Percentiles rank a stretch among this genome's conserved stretches.
These are phyloP conservation scores for Tamias sibiricus DNA, from an alignment of 2,113 vertebrate genomes.

Conservation along the genomic window DNA sequence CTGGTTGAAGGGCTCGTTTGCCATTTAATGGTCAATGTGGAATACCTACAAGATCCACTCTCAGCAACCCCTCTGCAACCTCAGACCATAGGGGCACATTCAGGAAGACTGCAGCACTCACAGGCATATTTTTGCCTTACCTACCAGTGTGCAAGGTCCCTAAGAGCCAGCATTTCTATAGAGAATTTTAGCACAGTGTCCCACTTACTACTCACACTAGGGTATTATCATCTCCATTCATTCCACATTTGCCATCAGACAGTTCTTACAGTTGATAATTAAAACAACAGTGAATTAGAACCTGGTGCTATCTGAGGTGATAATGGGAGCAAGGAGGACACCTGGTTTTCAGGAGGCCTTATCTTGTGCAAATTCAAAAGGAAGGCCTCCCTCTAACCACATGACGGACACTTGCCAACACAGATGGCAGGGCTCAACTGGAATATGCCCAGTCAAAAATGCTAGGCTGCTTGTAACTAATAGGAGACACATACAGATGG, in stretches of 20 bases:
- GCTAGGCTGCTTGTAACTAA: background rate
- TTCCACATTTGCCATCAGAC: background rate
- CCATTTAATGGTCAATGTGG: accelerated
- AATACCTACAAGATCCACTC: background rate
- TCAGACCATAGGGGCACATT: background rate
- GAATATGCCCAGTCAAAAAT: background rate
- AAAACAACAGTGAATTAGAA: conserved; percentile 55
- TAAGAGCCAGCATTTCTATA: background rate
- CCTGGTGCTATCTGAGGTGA: background rate
- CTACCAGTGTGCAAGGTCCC: background rate
- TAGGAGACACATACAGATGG: background rate
- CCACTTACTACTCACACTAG: background rate
- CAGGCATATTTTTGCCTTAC: background rate
- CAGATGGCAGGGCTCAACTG: background rate
- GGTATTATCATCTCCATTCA: background rate
- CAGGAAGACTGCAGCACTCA: background rate
- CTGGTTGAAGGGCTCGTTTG: background rate
- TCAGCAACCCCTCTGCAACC: background rate
- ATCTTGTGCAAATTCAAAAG: conserved; percentile 64
- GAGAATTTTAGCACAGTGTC: background rate
- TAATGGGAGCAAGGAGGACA: background rate
- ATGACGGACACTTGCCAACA: background rate
- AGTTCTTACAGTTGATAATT: conserved; percentile 65
- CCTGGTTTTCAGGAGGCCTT: conserved; percentile 12
- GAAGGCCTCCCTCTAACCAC: background rate